A percentile compares a stretch with the other conserved stretches of the same genome.
These are phyloP conservation scores for Chironomus striatipennis DNA, from an alignment of 1,140 invertebrate genomes.

Conservation along the genomic window DNA sequence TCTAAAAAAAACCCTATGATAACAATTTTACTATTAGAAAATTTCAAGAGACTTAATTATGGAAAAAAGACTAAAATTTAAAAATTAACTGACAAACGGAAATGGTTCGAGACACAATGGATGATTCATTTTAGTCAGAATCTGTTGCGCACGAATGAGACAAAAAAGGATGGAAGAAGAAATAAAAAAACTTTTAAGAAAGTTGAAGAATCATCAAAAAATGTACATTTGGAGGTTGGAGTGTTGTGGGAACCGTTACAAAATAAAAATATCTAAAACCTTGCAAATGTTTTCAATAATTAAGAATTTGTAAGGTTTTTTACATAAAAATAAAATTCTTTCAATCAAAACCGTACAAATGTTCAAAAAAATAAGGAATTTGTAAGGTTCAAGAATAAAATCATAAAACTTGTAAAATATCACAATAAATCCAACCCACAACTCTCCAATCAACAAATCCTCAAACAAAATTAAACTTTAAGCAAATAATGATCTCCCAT, in stretches of 20 bases:
- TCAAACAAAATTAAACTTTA: not conserved
- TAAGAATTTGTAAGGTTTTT: not conserved
- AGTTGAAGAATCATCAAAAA: not conserved
- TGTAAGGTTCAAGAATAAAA: too few relatives aligned
- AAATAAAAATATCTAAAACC: not conserved
- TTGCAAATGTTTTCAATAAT: not conserved
- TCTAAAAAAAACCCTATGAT: not conserved
- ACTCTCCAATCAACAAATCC: not conserved
- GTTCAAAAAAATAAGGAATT: too few relatives aligned
- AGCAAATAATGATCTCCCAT: constrained; percentile 11
- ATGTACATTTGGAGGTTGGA: too few relatives aligned
- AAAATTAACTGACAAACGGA: not conserved
- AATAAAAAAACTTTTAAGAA: constrained; percentile 1
- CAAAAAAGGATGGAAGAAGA: not conserved
- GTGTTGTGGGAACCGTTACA: not conserved
- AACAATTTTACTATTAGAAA: not conserved
- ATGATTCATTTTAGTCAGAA: not conserved
- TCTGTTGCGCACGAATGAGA: not conserved
- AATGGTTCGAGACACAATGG: not conserved
- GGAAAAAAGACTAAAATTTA: not conserved
- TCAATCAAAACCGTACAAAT: not conserved
- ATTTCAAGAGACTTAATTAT: not conserved
- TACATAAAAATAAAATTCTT: not conserved
- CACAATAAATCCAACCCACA: not conserved
- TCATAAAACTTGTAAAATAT: too few relatives aligned